Conservation (phyloP, 2,888 invertebrate species). For the Sinhomidia bicolor region DNA sequence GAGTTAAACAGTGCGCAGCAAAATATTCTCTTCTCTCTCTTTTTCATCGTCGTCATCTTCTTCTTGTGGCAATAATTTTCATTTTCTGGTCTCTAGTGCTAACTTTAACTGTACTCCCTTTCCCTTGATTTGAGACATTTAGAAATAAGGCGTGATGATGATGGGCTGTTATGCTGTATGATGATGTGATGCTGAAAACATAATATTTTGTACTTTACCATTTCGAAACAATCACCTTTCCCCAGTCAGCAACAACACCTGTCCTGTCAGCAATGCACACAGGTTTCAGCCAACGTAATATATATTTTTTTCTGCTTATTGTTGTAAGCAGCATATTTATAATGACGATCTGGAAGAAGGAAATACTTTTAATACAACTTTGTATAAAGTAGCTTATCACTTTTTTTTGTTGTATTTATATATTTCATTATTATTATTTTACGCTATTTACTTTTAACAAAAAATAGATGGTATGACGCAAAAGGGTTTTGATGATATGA, state of each 20-base stretch:
- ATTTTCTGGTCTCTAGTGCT: constrained; percentile 7
- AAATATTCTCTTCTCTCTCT: no score
- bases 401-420: neutral
- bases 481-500: neutral
- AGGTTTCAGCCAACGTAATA: neutral
- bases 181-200: neutral
- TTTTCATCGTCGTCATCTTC: constrained; percentile 1
- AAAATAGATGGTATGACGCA: neutral
- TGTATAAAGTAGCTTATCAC: neutral
- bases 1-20: no score
- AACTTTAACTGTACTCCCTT: constrained; percentile 30
- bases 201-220: constrained; percentile 10
- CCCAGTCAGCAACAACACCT: constrained; percentile 11
- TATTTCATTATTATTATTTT: neutral
- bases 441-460: constrained; percentile 1
- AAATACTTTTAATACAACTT: neutral
- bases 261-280: neutral
- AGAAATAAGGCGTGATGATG: constrained; percentile 49
- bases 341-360: neutral
- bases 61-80: neutral
- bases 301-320: no score
- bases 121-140: constrained; percentile 42
- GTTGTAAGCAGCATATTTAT: neutral
- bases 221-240: constrained; percentile 20
- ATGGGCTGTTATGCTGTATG: no score